These are phyloP conservation scores for Serilophus lunatus DNA, from an alignment of 2,113 vertebrate species.

Conservation along the genomic window DNA sequence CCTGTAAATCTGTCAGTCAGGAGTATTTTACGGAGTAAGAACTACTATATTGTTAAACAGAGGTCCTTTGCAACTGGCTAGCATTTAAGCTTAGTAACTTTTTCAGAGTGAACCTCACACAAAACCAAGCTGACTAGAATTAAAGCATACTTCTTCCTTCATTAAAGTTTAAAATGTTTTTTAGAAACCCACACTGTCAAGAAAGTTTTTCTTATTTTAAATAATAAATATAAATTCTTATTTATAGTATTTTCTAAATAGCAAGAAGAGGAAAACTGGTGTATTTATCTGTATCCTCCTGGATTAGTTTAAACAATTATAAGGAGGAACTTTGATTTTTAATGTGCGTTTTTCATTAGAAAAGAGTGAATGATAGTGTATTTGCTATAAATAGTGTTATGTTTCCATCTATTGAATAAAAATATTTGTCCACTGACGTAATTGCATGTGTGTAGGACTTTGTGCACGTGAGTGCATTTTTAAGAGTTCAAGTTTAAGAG, in stretches of 20 bases:
- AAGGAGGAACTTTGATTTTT: not conserved
- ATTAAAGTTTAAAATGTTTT: not conserved
- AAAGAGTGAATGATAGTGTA: not conserved
- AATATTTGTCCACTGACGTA: not conserved
- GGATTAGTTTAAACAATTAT: not conserved
- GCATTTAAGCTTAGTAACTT: not conserved
- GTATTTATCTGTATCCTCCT: not conserved
- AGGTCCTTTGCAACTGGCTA: not conserved
- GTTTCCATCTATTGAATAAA: not conserved
- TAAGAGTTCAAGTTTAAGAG: not conserved
- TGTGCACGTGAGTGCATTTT: accelerated
- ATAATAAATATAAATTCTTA: not conserved
- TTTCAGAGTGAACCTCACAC: not conserved
- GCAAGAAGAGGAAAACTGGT: not conserved
- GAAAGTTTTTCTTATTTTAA: not conserved
- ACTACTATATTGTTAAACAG: not conserved
- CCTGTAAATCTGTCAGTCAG: not conserved
- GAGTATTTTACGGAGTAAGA: not conserved
- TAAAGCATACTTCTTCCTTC: not conserved
- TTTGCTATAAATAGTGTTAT: not conserved
- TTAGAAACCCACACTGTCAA: not conserved
- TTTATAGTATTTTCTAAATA: not conserved
- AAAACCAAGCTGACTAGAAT: not conserved
- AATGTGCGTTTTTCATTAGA: not conserved
- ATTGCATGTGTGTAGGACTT: not conserved